Conservation (phyloP, 1,140 invertebrate genomes). For the Ganaspis sp. region DNA sequence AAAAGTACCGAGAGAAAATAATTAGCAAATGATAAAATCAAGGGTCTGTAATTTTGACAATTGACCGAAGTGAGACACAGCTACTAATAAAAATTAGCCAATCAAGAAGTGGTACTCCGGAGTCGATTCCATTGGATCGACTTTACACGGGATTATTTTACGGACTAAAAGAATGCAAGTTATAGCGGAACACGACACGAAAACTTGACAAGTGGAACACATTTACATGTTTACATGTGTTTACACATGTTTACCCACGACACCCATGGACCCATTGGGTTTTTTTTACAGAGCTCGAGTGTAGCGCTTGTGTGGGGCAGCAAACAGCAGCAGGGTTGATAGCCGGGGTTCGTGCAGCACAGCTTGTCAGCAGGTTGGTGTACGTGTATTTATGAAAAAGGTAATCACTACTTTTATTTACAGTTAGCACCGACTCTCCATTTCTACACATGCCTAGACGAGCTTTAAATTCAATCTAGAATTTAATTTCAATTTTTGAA, state of each 20-base stretch:
- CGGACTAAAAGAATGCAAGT: neutral
- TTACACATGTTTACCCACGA: constrained; percentile 42
- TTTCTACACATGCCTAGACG: constrained; percentile 41
- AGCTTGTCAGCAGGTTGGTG: constrained; percentile 77
- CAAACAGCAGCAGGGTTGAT: constrained; percentile 76
- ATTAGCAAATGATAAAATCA: neutral
- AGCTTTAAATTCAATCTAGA: neutral
- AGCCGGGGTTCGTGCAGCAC: constrained; percentile 76
- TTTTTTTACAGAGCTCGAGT: constrained; percentile 62
- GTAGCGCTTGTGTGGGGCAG: constrained; percentile 75
- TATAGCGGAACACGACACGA: constrained; percentile 31
- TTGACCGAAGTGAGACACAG: neutral
- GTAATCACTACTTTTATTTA: constrained; percentile 72
- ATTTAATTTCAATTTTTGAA: no score
- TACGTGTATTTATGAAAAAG: constrained; percentile 72
- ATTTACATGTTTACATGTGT: constrained; percentile 40
- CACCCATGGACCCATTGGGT: constrained; percentile 52
- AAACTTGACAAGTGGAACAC: constrained; percentile 44
- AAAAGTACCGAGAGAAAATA: neutral
- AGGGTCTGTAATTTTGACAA: neutral
- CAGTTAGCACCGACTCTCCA: constrained; percentile 64
- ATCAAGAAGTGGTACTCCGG: constrained; percentile 1
- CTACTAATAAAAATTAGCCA: neutral
- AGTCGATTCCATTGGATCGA: constrained; percentile 9
- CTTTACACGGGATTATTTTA: neutral